A percentile compares a stretch with the other conserved stretches of the same genome.
phyloP scores from a whole-genome alignment of 2,888 invertebrate species.

The Campopleginae sp. region DNA sequence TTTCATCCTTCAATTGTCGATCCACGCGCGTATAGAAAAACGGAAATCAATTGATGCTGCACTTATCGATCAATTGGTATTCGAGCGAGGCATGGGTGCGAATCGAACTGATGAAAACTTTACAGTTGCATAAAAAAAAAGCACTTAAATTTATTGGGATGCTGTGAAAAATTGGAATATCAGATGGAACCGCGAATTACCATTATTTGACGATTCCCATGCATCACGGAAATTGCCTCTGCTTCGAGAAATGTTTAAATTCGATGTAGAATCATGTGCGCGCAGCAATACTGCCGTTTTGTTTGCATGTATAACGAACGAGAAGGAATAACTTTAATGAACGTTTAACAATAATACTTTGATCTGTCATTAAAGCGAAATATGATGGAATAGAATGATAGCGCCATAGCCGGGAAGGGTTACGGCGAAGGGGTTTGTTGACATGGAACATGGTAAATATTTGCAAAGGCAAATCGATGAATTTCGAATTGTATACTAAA shows the following conservation, averaged over 20 bases:
- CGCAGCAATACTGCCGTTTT: background rate
- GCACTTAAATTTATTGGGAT: background rate
- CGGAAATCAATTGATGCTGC: background rate
- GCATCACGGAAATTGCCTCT: background rate
- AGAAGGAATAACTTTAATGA: conserved; percentile 24
- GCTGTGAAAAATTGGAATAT: background rate
- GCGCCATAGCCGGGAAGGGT: background rate
- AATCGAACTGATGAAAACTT: background rate
- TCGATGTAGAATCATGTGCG: background rate
- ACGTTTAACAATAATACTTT: conserved; percentile 19
- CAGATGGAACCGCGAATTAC: background rate
- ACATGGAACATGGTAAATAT: conserved; percentile 7
- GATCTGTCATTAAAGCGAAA: background rate
- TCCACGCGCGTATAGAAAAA: background rate
- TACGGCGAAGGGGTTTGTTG: background rate
- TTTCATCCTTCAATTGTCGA: conserved; percentile 35
- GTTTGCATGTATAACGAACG: background rate
- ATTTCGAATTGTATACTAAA: conserved; percentile 36
- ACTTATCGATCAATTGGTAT: conserved; percentile 1
- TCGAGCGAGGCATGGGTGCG: background rate
- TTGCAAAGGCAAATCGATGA: conserved; percentile 28
- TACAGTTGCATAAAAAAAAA: background rate
- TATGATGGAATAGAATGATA: conserved; percentile 17
- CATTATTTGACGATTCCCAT: background rate
- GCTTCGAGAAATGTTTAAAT: background rate